Percentiles rank a stretch among this genome's conserved stretches.
Evolutionary conservation across 2,888 invertebrate genomes (phyloP).

Genomic region (Trachelus stipa): DNA sequence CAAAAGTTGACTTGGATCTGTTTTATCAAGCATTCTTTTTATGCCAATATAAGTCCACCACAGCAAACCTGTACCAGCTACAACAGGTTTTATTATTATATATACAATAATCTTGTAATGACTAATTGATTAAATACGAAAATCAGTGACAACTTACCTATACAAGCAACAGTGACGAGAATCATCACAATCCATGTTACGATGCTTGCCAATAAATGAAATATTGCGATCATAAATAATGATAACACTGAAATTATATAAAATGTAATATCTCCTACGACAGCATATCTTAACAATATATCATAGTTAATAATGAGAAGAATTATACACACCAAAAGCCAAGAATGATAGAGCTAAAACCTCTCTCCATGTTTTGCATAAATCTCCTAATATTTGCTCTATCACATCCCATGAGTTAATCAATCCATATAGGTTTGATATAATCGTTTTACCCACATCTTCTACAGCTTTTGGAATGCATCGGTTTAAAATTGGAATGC

Average conservation of each 20-base stretch:
- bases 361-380: slow-evolving; percentile 89
- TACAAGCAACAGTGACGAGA: slow-evolving; percentile 79
- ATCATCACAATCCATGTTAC: slow-evolving; percentile 92
- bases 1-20: slow-evolving; percentile 68
- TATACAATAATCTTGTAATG: slow-evolving; percentile 5
- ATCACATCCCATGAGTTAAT: slow-evolving; percentile 90
- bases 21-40: slow-evolving; percentile 73
- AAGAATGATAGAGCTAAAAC: slow-evolving; percentile 84
- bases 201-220: slow-evolving; percentile 84
- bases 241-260: slow-evolving; percentile 76
- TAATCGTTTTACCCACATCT: slow-evolving; percentile 74
- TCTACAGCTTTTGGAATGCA: slow-evolving; percentile 84
- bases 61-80: slow-evolving; percentile 78
- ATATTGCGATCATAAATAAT: slow-evolving; percentile 82
- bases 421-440: slow-evolving; percentile 81
- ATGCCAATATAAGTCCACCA: slow-evolving; percentile 92
- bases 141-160: slow-evolving; percentile 68
- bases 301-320: not conserved
- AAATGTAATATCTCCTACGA: slow-evolving; percentile 16
- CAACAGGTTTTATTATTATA: slow-evolving; percentile 24
- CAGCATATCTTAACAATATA: slow-evolving; percentile 14
- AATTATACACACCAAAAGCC: slow-evolving; percentile 78
- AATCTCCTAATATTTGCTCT: slow-evolving; percentile 88
- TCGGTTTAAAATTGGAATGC: slow-evolving; percentile 84
- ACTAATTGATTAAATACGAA: not conserved